Base-by-base conservation (phyloP, 1,140 invertebrate genomes). In the Diploscapter pachys region DNA sequence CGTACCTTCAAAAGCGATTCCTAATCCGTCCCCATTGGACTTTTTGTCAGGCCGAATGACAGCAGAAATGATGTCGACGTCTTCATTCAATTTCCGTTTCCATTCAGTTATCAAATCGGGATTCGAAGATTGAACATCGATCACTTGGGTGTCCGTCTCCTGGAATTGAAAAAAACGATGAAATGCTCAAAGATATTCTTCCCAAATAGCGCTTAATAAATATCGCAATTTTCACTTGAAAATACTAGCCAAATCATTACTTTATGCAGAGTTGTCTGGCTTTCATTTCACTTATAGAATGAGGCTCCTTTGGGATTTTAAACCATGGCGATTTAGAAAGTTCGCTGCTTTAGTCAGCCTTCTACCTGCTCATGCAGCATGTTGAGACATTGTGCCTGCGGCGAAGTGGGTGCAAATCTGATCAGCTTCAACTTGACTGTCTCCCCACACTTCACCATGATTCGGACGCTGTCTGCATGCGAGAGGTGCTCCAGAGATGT, bases 1-100 rank as follows among this genome's bases (percentile, higher is more conserved):
- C 13, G 50, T 31, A 67, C 75, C 96, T 86, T 98, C 95, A 66
- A 98, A 88, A 72, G 93, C 95, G 76, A 98, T 97, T 5, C 95
- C 95, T 50, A 98, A 89, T 13, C 95, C 93, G 80, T 89, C 92
- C 87, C 75, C 77, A 11, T 71, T 61, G 48, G 81, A 64, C n/a
- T 81, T 63, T 11, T 81, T 75, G 69, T 84, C 83, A 4, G 83
- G 79, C 51, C 69, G 63, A 48, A 84, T 71, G 8, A 81, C 82
- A 13, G 82, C 83, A 8, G 76, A 65, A 6, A 84, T 68, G 3
- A 84, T 77, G 49, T 84, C 83, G 62, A 75, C 64, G 59, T 84
- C 83, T 4, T 77, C 62, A n/a, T 79, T 81, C 64, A 84, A 66
- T 68, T 64, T 65, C 11, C 67, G 79, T 68, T 78, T 68, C 83